A percentile compares a stretch with the other conserved stretches of the same genome.
These are phyloP conservation scores for Corythoichthys haematopterus DNA, from an alignment of 2,113 vertebrate genomes.

Conservation along the genomic window DNA sequence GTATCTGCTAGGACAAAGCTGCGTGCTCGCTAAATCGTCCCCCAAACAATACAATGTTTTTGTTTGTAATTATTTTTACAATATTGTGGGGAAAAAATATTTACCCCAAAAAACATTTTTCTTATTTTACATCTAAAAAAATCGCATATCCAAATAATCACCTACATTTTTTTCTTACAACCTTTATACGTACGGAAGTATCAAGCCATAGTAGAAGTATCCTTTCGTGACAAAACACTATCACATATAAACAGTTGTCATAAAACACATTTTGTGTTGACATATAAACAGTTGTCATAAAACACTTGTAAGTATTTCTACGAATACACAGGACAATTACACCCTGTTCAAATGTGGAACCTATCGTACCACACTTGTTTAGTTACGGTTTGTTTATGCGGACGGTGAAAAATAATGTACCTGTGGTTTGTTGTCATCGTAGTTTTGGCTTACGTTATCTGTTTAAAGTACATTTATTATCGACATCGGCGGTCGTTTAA, in stretches of 20 bases:
- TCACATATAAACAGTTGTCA: too few relatives aligned
- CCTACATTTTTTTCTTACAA: neutral
- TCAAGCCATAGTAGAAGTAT: neutral
- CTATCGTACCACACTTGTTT: constrained; percentile 14
- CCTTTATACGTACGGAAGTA: neutral
- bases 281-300: too few relatives aligned
- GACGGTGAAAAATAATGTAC: constrained; percentile 61
- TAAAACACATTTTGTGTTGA: neutral
- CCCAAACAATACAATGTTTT: constrained; percentile 39
- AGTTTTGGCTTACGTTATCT: constrained; percentile 46
- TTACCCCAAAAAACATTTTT: too few relatives aligned
- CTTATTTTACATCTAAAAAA: neutral
- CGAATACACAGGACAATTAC: neutral
- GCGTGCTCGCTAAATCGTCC: constrained; percentile 67
- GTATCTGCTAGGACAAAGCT: constrained; percentile 56
- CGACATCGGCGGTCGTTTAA: constrained; percentile 27
- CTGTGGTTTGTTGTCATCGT: constrained; percentile 42
- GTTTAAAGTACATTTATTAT: constrained; percentile 51
- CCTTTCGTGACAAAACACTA: neutral
- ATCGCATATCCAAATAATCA: too few relatives aligned
- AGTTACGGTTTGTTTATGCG: constrained; percentile 61
- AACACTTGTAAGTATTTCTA: neutral
- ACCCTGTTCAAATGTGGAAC: constrained; percentile 50
- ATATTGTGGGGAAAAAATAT: constrained; percentile 5
- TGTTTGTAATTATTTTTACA: constrained; percentile 30